Base-by-base conservation (phyloP, 2,888 invertebrate genomes). In the Ophioninae sp. region DNA sequence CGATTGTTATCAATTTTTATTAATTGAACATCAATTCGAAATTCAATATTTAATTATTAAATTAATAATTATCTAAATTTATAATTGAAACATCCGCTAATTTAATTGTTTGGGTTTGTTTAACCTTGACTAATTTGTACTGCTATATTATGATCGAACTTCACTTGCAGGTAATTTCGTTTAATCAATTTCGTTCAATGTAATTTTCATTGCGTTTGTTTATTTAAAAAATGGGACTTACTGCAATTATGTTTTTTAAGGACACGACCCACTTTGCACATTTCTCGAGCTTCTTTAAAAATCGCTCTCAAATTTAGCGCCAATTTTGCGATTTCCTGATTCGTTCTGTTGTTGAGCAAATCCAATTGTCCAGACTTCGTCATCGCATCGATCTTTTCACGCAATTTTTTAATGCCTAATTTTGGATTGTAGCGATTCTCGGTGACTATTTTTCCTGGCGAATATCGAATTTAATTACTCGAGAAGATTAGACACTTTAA, bases 231-330 rank as follows among this genome's bases (percentile, higher is more conserved):
- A 17, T 17, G 51, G 51, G 58, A 85, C 85, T 76, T 23, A 95
- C 95, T 94, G 90, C 95, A 95, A 87, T 93, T 91, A 64, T 93
- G 92, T 87, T 94, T 94, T 79, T 93, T 93, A 17, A 93, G 90
- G 2, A 95, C 92, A 85, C 94, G 94, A 22, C 95, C 95, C 22
- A 89, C 86, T 7, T 94, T 93, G 87, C 95, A 95, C 17, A 91
- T 79, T 44, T 88, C 87, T 7, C 86, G 82, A 13, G 89, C 86
- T n/a, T 86, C 77, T 37, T 87, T 86, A 51, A 91, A 90, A n/a
- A 90, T 71, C 0, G 88, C 82, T n/a, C 89, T 88, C 7, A 91
- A 80, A 85, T 91, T 90, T 17, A 91, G 68, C 0, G 89, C 89
- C 10, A 91, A 83, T 64, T 88, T 90, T 5, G 87, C 88, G 0